A percentile compares a stretch with the other conserved stretches of the same genome.
These are phyloP conservation scores for Calonectris borealis DNA, from an alignment of 2,113 vertebrate genomes.

Conservation along the genomic window DNA sequence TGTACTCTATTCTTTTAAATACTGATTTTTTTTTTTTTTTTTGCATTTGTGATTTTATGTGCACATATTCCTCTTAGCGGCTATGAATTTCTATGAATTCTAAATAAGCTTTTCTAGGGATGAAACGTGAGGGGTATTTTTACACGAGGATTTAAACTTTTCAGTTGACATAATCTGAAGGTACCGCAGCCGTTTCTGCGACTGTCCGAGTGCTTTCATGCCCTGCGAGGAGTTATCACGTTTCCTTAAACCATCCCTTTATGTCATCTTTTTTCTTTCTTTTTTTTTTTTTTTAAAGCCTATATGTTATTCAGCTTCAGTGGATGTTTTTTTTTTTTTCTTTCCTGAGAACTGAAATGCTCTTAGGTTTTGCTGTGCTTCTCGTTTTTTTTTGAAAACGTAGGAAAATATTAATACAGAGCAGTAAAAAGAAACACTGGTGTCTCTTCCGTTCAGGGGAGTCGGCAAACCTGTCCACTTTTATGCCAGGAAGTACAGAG, in stretches of 20 bases:
- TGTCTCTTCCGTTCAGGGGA: not conserved
- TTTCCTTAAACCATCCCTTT: conserved; percentile 56
- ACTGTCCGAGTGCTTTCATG: conserved; percentile 52
- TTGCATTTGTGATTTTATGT: not conserved
- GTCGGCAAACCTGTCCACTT: conserved; percentile 18
- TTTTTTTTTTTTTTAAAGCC: not conserved
- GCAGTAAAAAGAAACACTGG: conserved; percentile 27
- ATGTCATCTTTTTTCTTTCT: not conserved
- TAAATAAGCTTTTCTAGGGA: conserved; percentile 36
- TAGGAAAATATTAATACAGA: conserved; percentile 38
- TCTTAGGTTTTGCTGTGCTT: not conserved
- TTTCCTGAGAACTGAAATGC: not conserved
- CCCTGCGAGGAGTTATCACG: conserved; percentile 40
- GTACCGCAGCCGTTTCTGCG: conserved; percentile 7
- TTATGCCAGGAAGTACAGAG: not conserved
- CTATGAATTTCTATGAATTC: conserved; percentile 42
- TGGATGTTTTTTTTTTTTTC: not conserved
- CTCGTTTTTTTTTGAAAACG: conserved; percentile 14
- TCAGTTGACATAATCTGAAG: conserved; percentile 22
- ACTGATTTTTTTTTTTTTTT: not conserved
- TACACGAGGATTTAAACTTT: conserved; percentile 60
- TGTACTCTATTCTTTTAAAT: conserved; percentile 13
- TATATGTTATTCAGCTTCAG: not conserved
- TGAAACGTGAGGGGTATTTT: conserved; percentile 30
- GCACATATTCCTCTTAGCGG: conserved; percentile 11